A percentile compares a stretch with the other conserved stretches of the same genome.
These are phyloP conservation scores for Sarcoramphus papa DNA, from an alignment of 2,797 vertebrate species.

Conservation along the genomic window DNA sequence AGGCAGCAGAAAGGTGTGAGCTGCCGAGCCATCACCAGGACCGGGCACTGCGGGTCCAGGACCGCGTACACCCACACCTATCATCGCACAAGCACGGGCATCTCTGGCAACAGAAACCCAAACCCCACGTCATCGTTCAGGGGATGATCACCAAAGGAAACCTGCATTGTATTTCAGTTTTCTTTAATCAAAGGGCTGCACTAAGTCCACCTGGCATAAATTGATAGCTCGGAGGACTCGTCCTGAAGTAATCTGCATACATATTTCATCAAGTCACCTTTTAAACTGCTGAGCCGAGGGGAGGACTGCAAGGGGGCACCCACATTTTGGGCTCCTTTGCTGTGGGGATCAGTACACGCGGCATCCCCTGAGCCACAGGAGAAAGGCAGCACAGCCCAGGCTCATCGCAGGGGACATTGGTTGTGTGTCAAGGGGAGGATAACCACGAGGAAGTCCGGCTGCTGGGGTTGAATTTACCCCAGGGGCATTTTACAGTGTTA, in stretches of 20 bases:
- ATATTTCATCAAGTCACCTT: slow-evolving; percentile 60
- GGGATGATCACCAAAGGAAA: not conserved
- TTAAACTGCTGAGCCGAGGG: slow-evolving; percentile 41
- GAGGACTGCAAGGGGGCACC: not conserved
- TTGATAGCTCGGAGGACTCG: not conserved
- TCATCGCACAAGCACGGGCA: too few relatives aligned
- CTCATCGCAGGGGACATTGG: accelerated
- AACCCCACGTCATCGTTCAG: not conserved
- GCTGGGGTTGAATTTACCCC: not conserved
- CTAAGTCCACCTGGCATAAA: slow-evolving; percentile 23
- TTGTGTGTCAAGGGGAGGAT: too few relatives aligned
- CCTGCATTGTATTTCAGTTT: not conserved
- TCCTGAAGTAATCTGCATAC: slow-evolving; percentile 1
- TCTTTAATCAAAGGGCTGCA: slow-evolving; percentile 14
- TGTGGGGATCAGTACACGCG: accelerated
- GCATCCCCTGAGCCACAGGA: accelerated
- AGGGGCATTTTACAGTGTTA: accelerated
- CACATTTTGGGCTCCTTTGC: not conserved
- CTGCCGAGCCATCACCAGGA: not conserved
- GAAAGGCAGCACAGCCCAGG: not conserved
- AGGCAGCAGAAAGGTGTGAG: not conserved
- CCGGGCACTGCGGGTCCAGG: accelerated
- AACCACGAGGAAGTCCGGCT: not conserved
- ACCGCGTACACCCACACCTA: not conserved
- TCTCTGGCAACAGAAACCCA: not conserved